Conservation (phyloP, 2,888 invertebrate genomes). For the Melipona bicolor region DNA sequence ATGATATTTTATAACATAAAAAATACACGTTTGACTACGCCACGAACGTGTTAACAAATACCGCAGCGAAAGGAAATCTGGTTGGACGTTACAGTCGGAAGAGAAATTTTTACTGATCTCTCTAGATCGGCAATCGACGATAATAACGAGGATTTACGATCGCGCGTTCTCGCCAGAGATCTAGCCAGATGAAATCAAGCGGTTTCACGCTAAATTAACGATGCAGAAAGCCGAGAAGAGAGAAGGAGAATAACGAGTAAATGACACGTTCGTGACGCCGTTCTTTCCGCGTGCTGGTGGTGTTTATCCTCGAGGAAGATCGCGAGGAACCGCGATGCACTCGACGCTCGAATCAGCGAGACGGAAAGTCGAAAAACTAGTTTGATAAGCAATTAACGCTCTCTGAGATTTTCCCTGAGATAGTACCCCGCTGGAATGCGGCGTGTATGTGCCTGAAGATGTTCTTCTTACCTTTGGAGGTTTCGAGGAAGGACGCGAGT, state of each 20-base stretch:
- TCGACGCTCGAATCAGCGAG: constrained; percentile 22
- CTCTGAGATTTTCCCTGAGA: neutral
- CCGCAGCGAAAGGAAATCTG: neutral
- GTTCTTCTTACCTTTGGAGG: neutral
- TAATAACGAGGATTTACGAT: constrained; percentile 2
- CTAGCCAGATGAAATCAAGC: neutral
- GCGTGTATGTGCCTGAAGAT: neutral
- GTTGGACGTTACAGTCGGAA: neutral
- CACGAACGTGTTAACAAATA: neutral
- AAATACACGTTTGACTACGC: too few species aligned
- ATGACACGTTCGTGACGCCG: neutral
- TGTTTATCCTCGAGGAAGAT: constrained; percentile 16
- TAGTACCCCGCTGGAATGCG: constrained; percentile 11
- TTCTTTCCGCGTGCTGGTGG: neutral
- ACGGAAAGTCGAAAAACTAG: constrained; percentile 49
- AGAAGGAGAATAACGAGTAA: neutral
- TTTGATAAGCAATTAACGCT: constrained; percentile 46
- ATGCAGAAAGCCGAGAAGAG: constrained; percentile 9
- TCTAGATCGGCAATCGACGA: constrained; percentile 6
- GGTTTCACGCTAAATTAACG: constrained; percentile 22
- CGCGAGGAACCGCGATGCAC: neutral
- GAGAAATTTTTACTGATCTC: neutral
- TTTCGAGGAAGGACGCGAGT: neutral
- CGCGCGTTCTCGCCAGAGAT: neutral
- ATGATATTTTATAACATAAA: too few species aligned